Evolutionary conservation across 2,888 invertebrate genomes (phyloP).

Genomic region (Coenonympha glycerion): DNA sequence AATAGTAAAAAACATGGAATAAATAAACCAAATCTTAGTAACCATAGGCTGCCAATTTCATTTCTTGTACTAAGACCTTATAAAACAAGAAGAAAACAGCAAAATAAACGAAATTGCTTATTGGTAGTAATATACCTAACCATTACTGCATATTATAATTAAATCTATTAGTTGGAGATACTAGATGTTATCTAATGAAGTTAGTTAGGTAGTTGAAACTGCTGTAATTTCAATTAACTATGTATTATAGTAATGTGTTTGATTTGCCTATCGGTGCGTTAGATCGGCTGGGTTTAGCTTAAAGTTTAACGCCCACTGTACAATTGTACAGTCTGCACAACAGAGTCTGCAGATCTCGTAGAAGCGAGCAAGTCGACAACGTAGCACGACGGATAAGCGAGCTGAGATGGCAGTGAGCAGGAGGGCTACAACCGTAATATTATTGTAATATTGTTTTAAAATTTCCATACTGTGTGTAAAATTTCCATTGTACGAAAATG

Average conservation of each 20-base stretch:
- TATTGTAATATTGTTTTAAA: too few relatives aligned
- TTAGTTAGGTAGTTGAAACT: background rate
- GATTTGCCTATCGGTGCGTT: slow-evolving; percentile 5
- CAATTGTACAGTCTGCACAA: background rate
- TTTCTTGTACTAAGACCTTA: too few relatives aligned
- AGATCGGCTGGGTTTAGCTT: background rate
- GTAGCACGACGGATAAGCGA: too few relatives aligned
- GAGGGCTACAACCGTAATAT: too few relatives aligned
- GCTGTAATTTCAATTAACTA: slow-evolving; percentile 14
- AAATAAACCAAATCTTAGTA: too few relatives aligned
- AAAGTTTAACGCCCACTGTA: background rate
- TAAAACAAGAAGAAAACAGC: background rate
- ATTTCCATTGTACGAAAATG: too few relatives aligned
- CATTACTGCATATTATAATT: background rate
- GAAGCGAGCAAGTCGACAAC: too few relatives aligned
- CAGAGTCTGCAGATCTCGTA: background rate
- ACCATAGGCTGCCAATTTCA: too few relatives aligned
- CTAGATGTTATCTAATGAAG: slow-evolving; percentile 1
- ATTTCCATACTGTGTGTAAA: too few relatives aligned
- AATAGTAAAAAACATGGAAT: too few relatives aligned
- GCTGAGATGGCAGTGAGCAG: background rate
- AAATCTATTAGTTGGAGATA: background rate
- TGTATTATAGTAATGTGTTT: slow-evolving; percentile 11
- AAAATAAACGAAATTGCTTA: background rate
- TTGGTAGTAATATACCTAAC: background rate